These are phyloP conservation scores for Petrocephalus sullivani DNA, from an alignment of 2,797 vertebrate species.

Conservation along the genomic window DNA sequence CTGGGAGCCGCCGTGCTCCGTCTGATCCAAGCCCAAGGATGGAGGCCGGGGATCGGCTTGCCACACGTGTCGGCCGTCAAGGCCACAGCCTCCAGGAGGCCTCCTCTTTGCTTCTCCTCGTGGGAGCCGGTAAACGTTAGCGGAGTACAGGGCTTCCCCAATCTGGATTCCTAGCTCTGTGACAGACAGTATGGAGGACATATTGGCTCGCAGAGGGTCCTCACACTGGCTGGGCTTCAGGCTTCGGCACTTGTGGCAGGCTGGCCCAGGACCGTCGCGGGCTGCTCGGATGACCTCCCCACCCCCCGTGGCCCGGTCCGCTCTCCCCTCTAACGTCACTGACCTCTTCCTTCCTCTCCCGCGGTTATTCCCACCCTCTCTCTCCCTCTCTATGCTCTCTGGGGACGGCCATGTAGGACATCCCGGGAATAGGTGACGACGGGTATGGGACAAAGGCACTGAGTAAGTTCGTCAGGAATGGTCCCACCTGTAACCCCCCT, in stretches of 20 bases:
- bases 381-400: slow-evolving; percentile 67
- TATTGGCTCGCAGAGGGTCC: not conserved
- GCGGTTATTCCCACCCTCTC: slow-evolving; percentile 77
- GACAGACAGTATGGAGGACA: not conserved
- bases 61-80: slow-evolving; percentile 27
- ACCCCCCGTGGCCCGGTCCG: slow-evolving; percentile 64
- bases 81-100: not conserved
- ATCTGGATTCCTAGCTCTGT: not conserved
- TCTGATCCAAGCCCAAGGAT: slow-evolving; percentile 61
- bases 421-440: slow-evolving; percentile 98
- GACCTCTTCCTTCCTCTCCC: slow-evolving; percentile 83
- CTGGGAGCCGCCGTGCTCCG: slow-evolving; percentile 64
- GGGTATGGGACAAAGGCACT: slow-evolving; percentile 99
- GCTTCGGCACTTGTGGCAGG: not conserved
- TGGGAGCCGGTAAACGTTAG: not conserved
- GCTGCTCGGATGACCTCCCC: not conserved
- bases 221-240: not conserved
- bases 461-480: slow-evolving; percentile 94
- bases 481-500: slow-evolving; percentile 64
- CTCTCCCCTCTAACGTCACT: slow-evolving; percentile 71
- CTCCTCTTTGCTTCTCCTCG: not conserved
- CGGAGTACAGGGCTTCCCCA: not conserved
- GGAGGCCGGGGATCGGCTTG: slow-evolving; percentile 19
- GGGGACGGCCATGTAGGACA: slow-evolving; percentile 89
- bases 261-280: slow-evolving; percentile 34